A percentile compares a stretch with the other conserved stretches of the same genome.
Conservation (phyloP, 2,797 vertebrate species). For the Enteromius radiatus region DNA sequence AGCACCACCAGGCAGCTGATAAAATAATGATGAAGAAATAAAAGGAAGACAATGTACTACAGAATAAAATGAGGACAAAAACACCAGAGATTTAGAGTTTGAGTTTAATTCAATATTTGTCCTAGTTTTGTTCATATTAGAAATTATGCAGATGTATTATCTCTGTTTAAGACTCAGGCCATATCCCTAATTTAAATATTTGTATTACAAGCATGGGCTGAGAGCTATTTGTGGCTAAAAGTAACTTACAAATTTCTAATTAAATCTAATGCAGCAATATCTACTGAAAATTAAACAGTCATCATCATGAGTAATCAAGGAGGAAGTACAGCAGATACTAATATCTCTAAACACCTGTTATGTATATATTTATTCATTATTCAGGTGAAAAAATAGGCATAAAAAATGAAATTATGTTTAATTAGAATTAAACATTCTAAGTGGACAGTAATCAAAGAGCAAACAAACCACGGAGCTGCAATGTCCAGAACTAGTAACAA, state of each 20-base stretch:
- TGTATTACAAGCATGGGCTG: not conserved
- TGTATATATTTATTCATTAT: not conserved
- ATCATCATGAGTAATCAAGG: not conserved
- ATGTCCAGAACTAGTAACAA: not conserved
- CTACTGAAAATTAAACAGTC: not conserved
- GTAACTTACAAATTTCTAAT: not conserved
- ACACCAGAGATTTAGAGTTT: not conserved
- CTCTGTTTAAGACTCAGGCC: not conserved
- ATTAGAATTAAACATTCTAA: no score
- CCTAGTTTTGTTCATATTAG: not conserved
- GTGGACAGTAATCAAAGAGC: not conserved
- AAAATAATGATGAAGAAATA: slow-evolving; percentile 38
- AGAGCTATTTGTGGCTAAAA: slow-evolving; percentile 9
- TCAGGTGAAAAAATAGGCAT: not conserved
- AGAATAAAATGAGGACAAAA: slow-evolving; percentile 10
- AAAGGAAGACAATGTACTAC: slow-evolving; percentile 16
- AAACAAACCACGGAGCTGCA: not conserved
- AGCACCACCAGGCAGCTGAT: not conserved
- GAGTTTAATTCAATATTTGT: not conserved
- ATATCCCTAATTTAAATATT: slow-evolving; percentile 18
- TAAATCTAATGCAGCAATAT: not conserved
- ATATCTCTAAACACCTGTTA: not conserved
- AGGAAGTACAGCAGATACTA: not conserved
- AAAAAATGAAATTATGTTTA: no score
- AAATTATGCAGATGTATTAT: not conserved